These are phyloP conservation scores for Apantesis nais DNA, from an alignment of 2,888 invertebrate species.

Conservation along the genomic window DNA sequence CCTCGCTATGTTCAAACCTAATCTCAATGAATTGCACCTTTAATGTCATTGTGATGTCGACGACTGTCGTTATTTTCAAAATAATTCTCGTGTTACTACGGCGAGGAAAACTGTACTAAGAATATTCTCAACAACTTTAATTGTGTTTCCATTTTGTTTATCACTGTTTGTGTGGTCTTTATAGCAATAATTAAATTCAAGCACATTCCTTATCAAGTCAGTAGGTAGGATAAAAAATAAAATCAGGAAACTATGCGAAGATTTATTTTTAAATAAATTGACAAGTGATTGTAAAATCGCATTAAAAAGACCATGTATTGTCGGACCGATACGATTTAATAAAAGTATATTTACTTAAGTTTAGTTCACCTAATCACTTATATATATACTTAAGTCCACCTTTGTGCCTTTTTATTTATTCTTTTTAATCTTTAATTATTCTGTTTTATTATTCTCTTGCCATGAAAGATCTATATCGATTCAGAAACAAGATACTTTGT, in stretches of 20 bases:
- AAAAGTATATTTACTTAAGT: too few relatives aligned
- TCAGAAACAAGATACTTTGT: background rate
- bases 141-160: background rate
- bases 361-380: too few relatives aligned
- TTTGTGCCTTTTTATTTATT: background rate
- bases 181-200: background rate
- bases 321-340: too few relatives aligned
- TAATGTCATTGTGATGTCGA: slow-evolving; percentile 14
- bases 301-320: background rate
- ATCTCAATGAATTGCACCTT: slow-evolving; percentile 23
- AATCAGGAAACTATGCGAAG: too few relatives aligned
- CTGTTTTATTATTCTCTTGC: background rate
- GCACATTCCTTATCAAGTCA: background rate
- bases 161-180: background rate
- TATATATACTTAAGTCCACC: too few relatives aligned
- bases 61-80: slow-evolving; percentile 19
- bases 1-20: slow-evolving; percentile 14
- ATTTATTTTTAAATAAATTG: too few relatives aligned
- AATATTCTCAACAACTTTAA: slow-evolving; percentile 1
- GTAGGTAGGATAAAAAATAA: too few relatives aligned
- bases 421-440: background rate
- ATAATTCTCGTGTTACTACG: slow-evolving; percentile 17
- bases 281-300: background rate
- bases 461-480: background rate
- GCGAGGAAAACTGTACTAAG: slow-evolving; percentile 1